These are phyloP conservation scores for Aphelenchoides besseyi DNA, from an alignment of 1,140 invertebrate genomes.

Conservation along the genomic window DNA sequence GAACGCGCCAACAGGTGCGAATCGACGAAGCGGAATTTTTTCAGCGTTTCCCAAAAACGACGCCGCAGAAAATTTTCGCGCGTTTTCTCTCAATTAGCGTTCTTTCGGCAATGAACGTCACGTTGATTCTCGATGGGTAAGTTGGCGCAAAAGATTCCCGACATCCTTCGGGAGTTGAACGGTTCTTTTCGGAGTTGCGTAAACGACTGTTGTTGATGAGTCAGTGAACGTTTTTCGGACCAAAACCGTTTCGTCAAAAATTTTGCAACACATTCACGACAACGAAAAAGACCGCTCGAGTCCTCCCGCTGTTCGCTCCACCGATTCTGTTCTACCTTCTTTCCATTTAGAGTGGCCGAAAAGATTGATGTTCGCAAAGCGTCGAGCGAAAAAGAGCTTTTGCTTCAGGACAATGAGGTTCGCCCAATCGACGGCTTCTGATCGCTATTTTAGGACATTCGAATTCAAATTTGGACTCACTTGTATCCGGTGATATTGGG, in stretches of 20 bases:
- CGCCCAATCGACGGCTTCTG: background rate
- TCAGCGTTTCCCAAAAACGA: too few relatives aligned
- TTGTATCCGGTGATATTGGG: slow-evolving; percentile 18
- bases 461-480: slow-evolving; percentile 12
- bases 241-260: too few relatives aligned
- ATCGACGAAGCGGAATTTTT: too few relatives aligned
- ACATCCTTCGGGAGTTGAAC: too few relatives aligned
- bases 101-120: background rate
- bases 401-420: background rate
- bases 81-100: too few relatives aligned
- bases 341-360: too few relatives aligned
- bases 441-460: slow-evolving; percentile 19
- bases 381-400: background rate
- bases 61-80: too few relatives aligned
- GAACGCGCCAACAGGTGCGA: background rate
- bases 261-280: too few relatives aligned
- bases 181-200: too few relatives aligned
- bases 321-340: too few relatives aligned
- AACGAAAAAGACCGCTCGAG: background rate
- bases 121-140: background rate
- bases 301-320: background rate
- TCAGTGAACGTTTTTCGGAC: slow-evolving; percentile 18
- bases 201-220: background rate
- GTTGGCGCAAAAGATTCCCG: too few relatives aligned
- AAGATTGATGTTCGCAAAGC: slow-evolving; percentile 5